Evolutionary conservation across 2,113 vertebrate genomes (phyloP).

Genomic region (Ictidomys tridecemlineatus): DNA sequence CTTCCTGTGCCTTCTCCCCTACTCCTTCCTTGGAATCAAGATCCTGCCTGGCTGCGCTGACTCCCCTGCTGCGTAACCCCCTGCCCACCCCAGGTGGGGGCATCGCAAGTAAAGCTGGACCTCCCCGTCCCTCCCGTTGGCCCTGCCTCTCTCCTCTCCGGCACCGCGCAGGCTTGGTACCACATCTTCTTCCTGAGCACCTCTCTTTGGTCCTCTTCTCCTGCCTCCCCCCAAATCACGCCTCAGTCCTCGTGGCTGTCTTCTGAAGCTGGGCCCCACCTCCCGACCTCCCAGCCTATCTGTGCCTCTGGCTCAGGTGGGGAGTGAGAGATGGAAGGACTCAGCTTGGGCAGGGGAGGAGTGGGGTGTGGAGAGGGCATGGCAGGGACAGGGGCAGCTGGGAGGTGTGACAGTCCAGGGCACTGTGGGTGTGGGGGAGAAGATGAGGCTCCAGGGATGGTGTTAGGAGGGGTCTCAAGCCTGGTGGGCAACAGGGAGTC

Average conservation of each 20-base stretch:
- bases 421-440: not conserved
- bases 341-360: not conserved
- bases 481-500: not conserved
- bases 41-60: not conserved
- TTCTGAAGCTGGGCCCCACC: not conserved
- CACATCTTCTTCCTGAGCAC: not conserved
- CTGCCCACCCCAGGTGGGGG: not conserved
- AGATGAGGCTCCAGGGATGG: not conserved
- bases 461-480: not conserved
- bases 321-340: not conserved
- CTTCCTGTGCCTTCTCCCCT: not conserved
- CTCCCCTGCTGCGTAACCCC: not conserved
- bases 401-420: not conserved
- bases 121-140: accelerated
- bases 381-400: not conserved
- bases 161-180: not conserved
- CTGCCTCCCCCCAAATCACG: not conserved
- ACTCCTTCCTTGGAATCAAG: not conserved
- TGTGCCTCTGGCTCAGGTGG: not conserved
- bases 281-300: not conserved
- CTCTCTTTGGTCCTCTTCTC: not conserved
- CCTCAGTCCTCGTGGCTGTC: not conserved
- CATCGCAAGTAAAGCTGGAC: not conserved
- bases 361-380: not conserved
- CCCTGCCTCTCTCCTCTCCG: too few relatives aligned